These are phyloP conservation scores for Pachyuromys duprasi DNA, from an alignment of 2,797 vertebrate species.

Conservation along the genomic window DNA sequence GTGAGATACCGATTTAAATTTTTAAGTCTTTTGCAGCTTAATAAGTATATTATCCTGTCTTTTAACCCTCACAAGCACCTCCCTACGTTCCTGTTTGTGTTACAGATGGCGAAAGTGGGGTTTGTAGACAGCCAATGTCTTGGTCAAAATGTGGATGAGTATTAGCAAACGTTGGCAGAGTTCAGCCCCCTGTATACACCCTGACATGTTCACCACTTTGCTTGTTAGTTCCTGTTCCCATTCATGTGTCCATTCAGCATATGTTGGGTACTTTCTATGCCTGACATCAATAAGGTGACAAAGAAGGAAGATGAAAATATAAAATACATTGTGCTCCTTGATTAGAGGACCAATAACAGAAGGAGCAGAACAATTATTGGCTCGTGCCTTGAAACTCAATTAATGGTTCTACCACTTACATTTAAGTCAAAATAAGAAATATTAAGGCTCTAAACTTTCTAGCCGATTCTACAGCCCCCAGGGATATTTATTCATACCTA, in stretches of 20 bases:
- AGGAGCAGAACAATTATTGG: not conserved
- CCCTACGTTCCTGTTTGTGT: not conserved
- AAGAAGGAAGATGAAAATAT: not conserved
- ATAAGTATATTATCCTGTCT: not conserved
- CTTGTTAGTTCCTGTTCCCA: not conserved
- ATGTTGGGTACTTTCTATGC: not conserved
- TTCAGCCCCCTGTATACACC: rapidly evolving
- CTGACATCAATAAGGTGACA: not conserved
- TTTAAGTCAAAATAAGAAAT: conserved; percentile 35
- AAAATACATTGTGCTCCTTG: not conserved
- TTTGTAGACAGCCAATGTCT: not conserved
- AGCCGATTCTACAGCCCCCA: not conserved
- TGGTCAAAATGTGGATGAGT: not conserved
- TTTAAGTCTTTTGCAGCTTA: not conserved
- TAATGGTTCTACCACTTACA: conserved; percentile 15
- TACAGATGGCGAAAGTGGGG: not conserved
- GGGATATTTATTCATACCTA: not conserved
- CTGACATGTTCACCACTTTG: not conserved
- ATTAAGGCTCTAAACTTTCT: not conserved
- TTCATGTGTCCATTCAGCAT: not conserved
- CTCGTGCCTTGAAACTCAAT: not conserved
- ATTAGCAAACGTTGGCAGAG: not conserved
- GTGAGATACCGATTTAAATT: not conserved
- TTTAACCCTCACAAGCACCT: not conserved
- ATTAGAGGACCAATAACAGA: conserved; percentile 10